phyloP scores from a whole-genome alignment of 1,140 invertebrate genomes.

The Drosophila mojavensis region DNA sequence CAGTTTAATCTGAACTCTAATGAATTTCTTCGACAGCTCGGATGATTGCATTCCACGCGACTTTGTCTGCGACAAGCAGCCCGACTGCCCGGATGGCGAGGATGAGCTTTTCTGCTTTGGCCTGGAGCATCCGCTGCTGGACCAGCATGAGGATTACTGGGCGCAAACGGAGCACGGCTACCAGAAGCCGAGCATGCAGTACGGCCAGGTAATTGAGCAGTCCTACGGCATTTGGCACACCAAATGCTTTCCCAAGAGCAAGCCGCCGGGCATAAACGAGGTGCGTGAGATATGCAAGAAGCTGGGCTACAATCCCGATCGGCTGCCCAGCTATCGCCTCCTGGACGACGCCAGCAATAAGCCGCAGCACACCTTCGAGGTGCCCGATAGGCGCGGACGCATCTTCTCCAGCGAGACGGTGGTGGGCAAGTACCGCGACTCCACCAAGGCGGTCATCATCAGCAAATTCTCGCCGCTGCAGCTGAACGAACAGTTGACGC shows the following conservation, averaged over 20 bases:
- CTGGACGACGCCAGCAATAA: conserved; percentile 73
- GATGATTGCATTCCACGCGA: conserved; percentile 88
- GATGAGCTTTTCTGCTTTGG: conserved; percentile 87
- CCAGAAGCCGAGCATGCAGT: conserved; percentile 44
- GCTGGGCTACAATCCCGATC: conserved; percentile 80
- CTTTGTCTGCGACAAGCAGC: conserved; percentile 89
- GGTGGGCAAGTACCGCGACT: conserved; percentile 64
- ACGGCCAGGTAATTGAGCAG: conserved; percentile 85
- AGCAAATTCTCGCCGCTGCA: conserved; percentile 80
- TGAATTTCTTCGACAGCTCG: conserved; percentile 34
- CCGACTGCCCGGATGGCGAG: conserved; percentile 88
- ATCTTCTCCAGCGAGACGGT: conserved; percentile 63
- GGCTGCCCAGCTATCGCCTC: conserved; percentile 71
- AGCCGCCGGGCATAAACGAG: conserved; percentile 70
- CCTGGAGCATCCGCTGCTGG: conserved; percentile 72
- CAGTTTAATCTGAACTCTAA: background rate
- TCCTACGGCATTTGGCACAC: conserved; percentile 87
- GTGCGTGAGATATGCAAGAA: conserved; percentile 84
- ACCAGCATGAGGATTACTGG: conserved; percentile 55
- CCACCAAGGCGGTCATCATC: conserved; percentile 74
- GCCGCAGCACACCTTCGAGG: conserved; percentile 62
- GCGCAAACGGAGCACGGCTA: conserved; percentile 42
- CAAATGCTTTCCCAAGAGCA: conserved; percentile 85
- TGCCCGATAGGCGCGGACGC: conserved; percentile 58
- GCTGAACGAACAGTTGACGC: conserved; percentile 70